phyloP scores from a whole-genome alignment of 2,888 invertebrate species.

The Tiphia femorata region DNA sequence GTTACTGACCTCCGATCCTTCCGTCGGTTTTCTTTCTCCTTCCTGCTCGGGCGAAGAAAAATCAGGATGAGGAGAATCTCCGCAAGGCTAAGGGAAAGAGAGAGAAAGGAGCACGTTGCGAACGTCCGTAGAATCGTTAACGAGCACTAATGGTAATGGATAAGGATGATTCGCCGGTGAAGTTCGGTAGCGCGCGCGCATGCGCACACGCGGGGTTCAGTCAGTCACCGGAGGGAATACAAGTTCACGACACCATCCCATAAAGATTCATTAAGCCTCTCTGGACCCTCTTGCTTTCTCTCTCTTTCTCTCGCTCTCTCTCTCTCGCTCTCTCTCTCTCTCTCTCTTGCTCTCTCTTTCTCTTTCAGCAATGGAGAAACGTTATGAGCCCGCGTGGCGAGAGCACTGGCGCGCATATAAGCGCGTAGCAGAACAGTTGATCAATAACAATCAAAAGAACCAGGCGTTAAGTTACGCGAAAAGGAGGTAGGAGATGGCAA shows the following conservation, averaged over 20 bases:
- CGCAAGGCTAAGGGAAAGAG: too few species aligned
- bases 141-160: slow-evolving; percentile 11
- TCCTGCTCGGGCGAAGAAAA: too few species aligned
- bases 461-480: slow-evolving; percentile 34
- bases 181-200: slow-evolving; percentile 15
- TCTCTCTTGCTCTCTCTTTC: slow-evolving; percentile 8
- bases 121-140: too few species aligned
- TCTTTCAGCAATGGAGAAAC: neutral
- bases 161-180: slow-evolving; percentile 17
- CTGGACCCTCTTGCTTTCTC: too few species aligned
- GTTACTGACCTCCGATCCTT: too few species aligned
- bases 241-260: slow-evolving; percentile 69
- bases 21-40: too few species aligned
- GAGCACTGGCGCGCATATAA: slow-evolving; percentile 16
- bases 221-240: slow-evolving; percentile 68
- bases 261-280: slow-evolving; percentile 68
- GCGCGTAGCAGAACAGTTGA: slow-evolving; percentile 59
- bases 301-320: slow-evolving; percentile 61
- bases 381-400: too few species aligned
- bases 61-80: too few species aligned
- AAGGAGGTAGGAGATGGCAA: neutral
- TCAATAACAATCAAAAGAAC: slow-evolving; percentile 65
- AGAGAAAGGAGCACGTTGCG: slow-evolving; percentile 24
- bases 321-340: slow-evolving; percentile 57
- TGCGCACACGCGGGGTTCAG: slow-evolving; percentile 59